A percentile compares a stretch with the other conserved stretches of the same genome.
Evolutionary conservation across 2,113 vertebrate species (phyloP).

Genomic region (Sinocyclocheilus maitianheensis): DNA sequence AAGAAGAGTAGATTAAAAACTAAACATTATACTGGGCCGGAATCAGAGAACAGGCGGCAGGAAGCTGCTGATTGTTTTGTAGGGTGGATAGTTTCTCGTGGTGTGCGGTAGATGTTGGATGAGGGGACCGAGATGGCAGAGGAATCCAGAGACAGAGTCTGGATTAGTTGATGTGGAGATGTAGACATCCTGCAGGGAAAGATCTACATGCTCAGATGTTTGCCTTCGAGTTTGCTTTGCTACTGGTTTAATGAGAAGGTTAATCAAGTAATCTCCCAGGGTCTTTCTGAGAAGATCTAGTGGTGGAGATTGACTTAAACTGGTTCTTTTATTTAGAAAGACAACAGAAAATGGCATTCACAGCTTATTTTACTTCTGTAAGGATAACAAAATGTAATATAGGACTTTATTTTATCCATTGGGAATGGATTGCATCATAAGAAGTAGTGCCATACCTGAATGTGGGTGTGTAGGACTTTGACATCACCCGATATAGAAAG

Average conservation of each 20-base stretch:
- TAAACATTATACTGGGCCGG: constrained; percentile 24
- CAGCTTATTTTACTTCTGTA: background rate
- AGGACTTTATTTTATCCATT: background rate
- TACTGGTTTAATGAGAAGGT: constrained; percentile 18
- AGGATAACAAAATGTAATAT: background rate
- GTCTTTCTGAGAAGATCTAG: background rate
- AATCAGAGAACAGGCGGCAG: constrained; percentile 16
- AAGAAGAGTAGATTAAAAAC: constrained; percentile 37
- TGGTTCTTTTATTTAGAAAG: background rate
- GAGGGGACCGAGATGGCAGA: constrained; percentile 8
- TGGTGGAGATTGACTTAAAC: background rate
- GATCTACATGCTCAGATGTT: background rate
- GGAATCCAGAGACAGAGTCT: background rate
- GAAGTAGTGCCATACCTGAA: background rate
- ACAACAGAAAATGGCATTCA: background rate
- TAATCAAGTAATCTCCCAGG: background rate
- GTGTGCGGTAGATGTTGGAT: constrained; percentile 7
- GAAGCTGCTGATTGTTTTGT: constrained; percentile 47
- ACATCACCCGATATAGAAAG: background rate
- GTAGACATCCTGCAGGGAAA: constrained; percentile 33
- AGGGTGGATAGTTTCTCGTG: background rate
- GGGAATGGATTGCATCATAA: background rate
- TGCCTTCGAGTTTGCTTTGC: background rate
- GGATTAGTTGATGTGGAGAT: constrained; percentile 31
- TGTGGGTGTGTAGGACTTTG: background rate